These are phyloP conservation scores for Calameuta filiformis DNA, from an alignment of 2,888 invertebrate genomes.

Conservation along the genomic window DNA sequence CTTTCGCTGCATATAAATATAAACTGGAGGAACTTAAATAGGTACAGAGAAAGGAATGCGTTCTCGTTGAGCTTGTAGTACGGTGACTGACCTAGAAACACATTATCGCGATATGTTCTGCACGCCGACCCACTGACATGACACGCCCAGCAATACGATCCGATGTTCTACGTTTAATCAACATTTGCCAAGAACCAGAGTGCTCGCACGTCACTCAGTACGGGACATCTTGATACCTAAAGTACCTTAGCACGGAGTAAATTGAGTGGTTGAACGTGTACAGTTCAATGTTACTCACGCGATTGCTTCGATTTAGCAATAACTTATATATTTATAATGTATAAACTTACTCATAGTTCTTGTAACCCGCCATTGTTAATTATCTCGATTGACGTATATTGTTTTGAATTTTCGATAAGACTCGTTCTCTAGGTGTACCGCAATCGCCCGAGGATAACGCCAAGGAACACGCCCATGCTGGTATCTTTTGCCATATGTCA, in stretches of 20 bases:
- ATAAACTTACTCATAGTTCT: neutral
- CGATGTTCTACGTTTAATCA: constrained; percentile 35
- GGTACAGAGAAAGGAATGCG: constrained; percentile 35
- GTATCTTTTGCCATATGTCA: neutral
- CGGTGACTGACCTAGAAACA: constrained; percentile 53
- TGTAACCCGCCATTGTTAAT: neutral
- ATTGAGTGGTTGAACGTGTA: neutral
- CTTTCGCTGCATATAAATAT: neutral
- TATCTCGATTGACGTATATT: neutral
- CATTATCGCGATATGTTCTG: constrained; percentile 49
- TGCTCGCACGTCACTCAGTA: too few relatives aligned
- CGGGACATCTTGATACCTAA: neutral
- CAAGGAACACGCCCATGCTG: neutral
- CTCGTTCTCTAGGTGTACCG: neutral
- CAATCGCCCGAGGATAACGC: neutral
- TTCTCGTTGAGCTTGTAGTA: constrained; percentile 14
- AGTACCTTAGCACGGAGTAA: neutral
- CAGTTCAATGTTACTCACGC: neutral
- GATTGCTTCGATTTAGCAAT: neutral
- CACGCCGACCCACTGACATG: constrained; percentile 49
- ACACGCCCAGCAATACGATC: constrained; percentile 42
- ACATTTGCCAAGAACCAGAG: neutral
- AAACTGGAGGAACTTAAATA: constrained; percentile 24
- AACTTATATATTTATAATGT: neutral
- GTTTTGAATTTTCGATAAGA: neutral